A percentile compares a stretch with the other conserved stretches of the same genome.
Conservation (phyloP, 2,113 vertebrate species). For the Pangasianodon hypophthalmus region DNA sequence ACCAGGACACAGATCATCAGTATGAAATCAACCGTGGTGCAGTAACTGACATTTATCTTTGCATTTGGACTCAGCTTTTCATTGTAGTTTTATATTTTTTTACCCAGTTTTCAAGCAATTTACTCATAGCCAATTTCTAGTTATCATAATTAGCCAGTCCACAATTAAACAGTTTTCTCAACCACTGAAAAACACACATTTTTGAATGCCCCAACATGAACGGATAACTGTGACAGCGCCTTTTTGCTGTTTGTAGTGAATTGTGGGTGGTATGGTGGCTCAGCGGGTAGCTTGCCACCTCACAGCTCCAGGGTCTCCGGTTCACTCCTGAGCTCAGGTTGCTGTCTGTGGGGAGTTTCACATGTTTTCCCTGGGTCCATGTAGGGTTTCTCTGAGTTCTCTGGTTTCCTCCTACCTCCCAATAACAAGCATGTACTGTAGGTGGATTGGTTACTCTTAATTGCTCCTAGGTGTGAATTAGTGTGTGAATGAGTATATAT, state of each 20-base stretch:
- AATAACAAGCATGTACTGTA: not conserved
- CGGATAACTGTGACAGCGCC: not conserved
- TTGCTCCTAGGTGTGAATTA: not conserved
- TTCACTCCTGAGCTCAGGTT: not conserved
- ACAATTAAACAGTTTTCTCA: not conserved
- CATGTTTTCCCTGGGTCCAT: not conserved
- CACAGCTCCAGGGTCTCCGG: not conserved
- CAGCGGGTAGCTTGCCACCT: not conserved
- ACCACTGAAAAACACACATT: not conserved
- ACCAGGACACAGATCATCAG: slow-evolving; percentile 13
- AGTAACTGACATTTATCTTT: not conserved
- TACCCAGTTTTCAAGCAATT: not conserved
- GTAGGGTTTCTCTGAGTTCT: not conserved
- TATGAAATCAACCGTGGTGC: not conserved
- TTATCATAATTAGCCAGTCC: not conserved
- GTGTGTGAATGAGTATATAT: not conserved
- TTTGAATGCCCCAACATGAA: not conserved
- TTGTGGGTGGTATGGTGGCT: not conserved
- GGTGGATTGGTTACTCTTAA: too few species aligned
- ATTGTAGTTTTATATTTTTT: not conserved
- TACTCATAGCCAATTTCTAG: not conserved
- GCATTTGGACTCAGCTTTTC: not conserved
- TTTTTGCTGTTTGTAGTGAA: not conserved
- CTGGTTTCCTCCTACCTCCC: not conserved
- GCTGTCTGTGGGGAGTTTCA: not conserved